A percentile compares a stretch with the other conserved stretches of the same genome.
phyloP scores from a whole-genome alignment of 2,113 vertebrate genomes.

The Rafetus swinhoei region DNA sequence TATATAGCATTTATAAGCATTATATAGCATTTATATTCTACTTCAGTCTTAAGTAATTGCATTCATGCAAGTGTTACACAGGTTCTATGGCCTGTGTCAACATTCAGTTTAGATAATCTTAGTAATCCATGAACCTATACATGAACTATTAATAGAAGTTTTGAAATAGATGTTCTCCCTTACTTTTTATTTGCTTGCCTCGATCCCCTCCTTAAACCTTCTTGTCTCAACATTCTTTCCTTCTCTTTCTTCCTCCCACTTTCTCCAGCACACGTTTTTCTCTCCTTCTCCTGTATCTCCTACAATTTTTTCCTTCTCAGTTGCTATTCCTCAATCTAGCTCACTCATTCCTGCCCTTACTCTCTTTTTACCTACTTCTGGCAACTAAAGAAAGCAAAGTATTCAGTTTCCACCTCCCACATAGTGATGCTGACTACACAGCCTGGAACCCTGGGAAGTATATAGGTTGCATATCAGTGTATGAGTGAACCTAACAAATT shows the following conservation, averaged over 20 bases:
- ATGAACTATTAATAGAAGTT: neutral
- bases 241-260: neutral
- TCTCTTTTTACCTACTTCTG: no score
- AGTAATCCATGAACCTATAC: neutral
- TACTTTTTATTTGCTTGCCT: neutral
- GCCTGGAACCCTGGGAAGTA: no score
- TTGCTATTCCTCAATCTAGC: no score
- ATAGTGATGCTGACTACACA: no score
- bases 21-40: neutral
- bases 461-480: no score
- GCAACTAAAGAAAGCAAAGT: no score
- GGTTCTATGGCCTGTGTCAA: neutral
- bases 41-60: neutral
- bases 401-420: no score
- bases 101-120: neutral
- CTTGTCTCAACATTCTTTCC: neutral
- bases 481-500: no score
- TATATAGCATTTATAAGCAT: neutral
- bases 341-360: no score
- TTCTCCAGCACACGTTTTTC: neutral
- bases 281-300: neutral
- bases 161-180: neutral
- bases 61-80: neutral
- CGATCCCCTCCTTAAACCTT: neutral
- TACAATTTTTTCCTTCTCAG: neutral